Percentiles rank a stretch among this genome's conserved stretches.
Evolutionary conservation across 2,797 vertebrate genomes (phyloP).

Genomic region (Sebastes nivosus): DNA sequence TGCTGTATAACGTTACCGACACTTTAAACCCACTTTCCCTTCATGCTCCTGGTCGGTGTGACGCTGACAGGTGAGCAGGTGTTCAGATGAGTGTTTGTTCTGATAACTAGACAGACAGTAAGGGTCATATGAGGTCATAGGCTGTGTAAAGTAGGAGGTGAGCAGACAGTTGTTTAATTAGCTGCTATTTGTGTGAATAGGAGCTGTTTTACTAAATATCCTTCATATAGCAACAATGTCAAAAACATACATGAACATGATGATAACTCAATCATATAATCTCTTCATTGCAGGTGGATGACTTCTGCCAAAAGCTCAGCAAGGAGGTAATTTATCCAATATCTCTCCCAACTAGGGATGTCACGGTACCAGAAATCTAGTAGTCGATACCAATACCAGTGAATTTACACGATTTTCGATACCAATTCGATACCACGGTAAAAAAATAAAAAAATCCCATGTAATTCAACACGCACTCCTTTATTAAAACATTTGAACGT

Average conservation of each 20-base stretch:
- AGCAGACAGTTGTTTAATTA: not conserved
- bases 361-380: too few species aligned
- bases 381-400: too few species aligned
- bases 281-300: constrained; percentile 76
- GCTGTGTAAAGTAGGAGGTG: not conserved
- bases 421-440: too few species aligned
- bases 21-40: fast-evolving
- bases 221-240: not conserved
- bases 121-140: not conserved
- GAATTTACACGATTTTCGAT: too few species aligned
- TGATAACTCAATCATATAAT: not conserved
- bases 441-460: too few species aligned
- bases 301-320: constrained; percentile 78
- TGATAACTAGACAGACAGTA: not conserved
- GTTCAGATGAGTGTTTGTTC: not conserved
- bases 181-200: not conserved
- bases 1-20: not conserved
- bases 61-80: not conserved
- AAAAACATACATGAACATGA: not conserved
- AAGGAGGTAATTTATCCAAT: constrained; percentile 74
- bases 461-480: too few species aligned
- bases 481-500: too few species aligned
- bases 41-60: too few species aligned
- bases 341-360: not conserved
- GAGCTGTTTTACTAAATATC: not conserved